These are phyloP conservation scores for Cerastis leucographa DNA, from an alignment of 2,888 invertebrate species.

Conservation along the genomic window DNA sequence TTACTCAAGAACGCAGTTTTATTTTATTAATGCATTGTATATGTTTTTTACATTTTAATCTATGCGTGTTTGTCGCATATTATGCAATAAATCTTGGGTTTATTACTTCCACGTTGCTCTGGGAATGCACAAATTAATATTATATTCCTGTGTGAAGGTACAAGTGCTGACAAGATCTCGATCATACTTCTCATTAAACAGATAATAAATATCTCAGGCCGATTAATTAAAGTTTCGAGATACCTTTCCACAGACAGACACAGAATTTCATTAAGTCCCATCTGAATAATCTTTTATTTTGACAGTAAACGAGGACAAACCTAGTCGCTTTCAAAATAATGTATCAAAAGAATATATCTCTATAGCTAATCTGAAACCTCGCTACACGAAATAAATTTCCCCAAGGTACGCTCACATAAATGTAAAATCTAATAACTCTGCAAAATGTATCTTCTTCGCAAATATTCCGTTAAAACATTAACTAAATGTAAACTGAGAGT, in stretches of 20 bases:
- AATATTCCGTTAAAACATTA: slow-evolving; percentile 27
- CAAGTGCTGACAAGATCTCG: background rate
- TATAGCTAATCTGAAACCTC: background rate
- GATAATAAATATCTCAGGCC: background rate
- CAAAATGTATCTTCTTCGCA: slow-evolving; percentile 7
- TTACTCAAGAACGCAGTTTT: slow-evolving; percentile 18
- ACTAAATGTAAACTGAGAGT: slow-evolving; percentile 29
- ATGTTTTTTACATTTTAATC: slow-evolving; percentile 23
- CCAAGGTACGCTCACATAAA: background rate
- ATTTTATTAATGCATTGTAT: slow-evolving; percentile 38
- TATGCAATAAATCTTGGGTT: slow-evolving; percentile 23
- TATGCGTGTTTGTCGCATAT: background rate
- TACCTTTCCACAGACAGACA: background rate
- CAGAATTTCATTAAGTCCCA: slow-evolving; percentile 18
- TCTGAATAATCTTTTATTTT: background rate
- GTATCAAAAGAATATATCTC: background rate
- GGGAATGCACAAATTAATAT: slow-evolving; percentile 20
- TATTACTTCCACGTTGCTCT: slow-evolving; percentile 30
- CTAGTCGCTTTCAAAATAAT: background rate
- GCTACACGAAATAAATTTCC: background rate
- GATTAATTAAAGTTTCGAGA: slow-evolving; percentile 20
- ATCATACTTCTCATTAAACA: slow-evolving; percentile 25
- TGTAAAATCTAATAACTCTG: slow-evolving; percentile 27
- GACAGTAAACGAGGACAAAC: background rate
- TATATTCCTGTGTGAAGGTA: slow-evolving; percentile 3